phyloP scores from a whole-genome alignment of 2,888 invertebrate genomes.

The Meiosimyza decipiens region DNA sequence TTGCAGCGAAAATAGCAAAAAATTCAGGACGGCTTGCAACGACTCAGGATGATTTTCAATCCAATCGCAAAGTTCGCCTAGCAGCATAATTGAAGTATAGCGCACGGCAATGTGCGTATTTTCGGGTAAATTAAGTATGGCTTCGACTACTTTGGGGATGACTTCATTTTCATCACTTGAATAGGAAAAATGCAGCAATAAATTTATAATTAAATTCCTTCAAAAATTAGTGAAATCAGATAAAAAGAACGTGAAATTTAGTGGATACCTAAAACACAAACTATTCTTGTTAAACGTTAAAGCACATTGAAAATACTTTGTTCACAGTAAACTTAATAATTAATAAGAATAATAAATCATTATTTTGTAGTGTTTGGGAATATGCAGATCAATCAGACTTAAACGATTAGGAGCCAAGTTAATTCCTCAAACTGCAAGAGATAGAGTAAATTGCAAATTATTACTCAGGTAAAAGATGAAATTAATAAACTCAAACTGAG shows the following conservation, averaged over 20 bases:
- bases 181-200: conserved; percentile 34
- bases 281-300: no score
- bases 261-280: no score
- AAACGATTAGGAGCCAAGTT: no score
- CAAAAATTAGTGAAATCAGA: background rate
- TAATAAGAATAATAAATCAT: no score
- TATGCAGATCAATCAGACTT: no score
- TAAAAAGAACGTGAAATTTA: background rate
- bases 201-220: background rate
- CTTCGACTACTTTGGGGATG: conserved; percentile 92
- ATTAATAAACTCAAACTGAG: no score
- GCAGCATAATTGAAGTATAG: conserved; percentile 85
- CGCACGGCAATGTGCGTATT: conserved; percentile 88
- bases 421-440: no score
- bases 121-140: conserved; percentile 86
- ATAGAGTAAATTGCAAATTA: no score
- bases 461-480: no score
- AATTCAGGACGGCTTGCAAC: conserved; percentile 84
- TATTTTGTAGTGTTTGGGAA: no score
- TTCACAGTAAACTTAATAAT: no score
- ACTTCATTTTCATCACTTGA: conserved; percentile 89
- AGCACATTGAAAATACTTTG: no score
- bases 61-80: conserved; percentile 96
- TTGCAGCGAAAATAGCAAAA: conserved; percentile 78
- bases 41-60: conserved; percentile 86